Evolutionary conservation across 2,888 invertebrate species (phyloP), one percentile per base, ranked within the genome.

Genomic region (Dromius quadrimaculatus): DNA sequence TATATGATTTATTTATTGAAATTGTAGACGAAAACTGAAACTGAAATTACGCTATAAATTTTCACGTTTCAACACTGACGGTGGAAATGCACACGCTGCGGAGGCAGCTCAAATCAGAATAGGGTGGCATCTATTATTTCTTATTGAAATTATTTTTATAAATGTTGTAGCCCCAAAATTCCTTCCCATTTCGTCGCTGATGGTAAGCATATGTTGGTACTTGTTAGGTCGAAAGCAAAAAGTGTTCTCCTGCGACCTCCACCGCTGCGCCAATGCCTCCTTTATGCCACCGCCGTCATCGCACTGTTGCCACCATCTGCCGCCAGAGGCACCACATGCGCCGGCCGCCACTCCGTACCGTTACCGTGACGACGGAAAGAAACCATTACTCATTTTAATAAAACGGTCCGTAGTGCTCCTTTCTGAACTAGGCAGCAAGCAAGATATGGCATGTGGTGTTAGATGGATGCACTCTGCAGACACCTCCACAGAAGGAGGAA

Each of bases 351-450:
- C n/a, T n/a, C n/a, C n/a, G n/a, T n/a, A n/a, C 76, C 70, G 71
- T 61, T 66, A 54, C 64, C 71, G 65, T 66, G 57, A 71, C 72
- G 71, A 76, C 76, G 77, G 79, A 79, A 80, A 80, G 79, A 80
- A 79, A 79, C 79, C 79, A 80, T 80, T 79, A 79, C 77, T 79
- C 79, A 80, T 80, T 79, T 80, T 80, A 80, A 80, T 80, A 79
- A 79, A 80, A 80, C 59, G 57, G 70, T 62, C 61, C 47, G 59
- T 28, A 34, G 61, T 43, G 28, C 23, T 32, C 6, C 28, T 28
- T 3, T 28, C 4, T 6, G 8, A 28, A n/a, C n/a, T 13, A 9
- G 41, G 41, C 41, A 17, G 15, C 41, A 11, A 5, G 8, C 28
- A 28, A 28, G 28, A n/a, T n/a, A n/a, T n/a, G n/a, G n/a, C n/a